A percentile compares a stretch with the other conserved stretches of the same genome.
These are phyloP conservation scores for Helicorthomorpha holstii DNA, from an alignment of 1,140 invertebrate species.

Conservation along the genomic window DNA sequence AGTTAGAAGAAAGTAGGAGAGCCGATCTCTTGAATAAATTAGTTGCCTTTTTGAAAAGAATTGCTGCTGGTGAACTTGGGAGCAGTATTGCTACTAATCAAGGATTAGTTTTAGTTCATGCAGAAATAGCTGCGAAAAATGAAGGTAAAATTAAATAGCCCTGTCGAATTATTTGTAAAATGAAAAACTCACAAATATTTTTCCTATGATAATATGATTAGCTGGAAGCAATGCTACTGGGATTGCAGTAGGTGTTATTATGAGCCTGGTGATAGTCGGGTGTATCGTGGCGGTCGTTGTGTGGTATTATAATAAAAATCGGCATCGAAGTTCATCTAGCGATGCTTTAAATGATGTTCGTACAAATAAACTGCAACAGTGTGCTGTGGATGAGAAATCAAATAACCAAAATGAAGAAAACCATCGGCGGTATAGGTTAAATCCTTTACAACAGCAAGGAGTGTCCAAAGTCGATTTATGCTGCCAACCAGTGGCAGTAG, in stretches of 20 bases:
- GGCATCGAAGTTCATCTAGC: no score
- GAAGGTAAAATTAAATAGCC: constrained; percentile 45
- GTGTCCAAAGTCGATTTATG: no score
- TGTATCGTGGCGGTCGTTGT: constrained; percentile 47
- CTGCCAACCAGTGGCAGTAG: no score
- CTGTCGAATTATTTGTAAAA: constrained; percentile 6
- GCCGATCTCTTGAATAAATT: no score
- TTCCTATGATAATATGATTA: background rate
- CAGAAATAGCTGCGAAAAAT: no score
- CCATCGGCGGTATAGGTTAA: constrained; percentile 38
- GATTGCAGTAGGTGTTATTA: constrained; percentile 18
- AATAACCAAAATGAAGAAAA: constrained; percentile 86
- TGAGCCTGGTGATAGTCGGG: constrained; percentile 33
- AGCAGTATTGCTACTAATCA: no score
- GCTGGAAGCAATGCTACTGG: background rate
- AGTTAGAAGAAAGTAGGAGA: background rate
- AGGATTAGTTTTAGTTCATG: no score
- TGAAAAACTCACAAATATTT: background rate
- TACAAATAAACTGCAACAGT: constrained; percentile 6
- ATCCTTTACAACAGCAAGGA: constrained; percentile 15
- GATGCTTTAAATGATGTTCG: background rate
- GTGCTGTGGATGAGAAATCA: constrained; percentile 41
- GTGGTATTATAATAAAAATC: constrained; percentile 37
- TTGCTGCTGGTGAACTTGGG: no score
- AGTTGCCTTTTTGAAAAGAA: no score